Conservation (phyloP, 2,888 invertebrate species). For the Ophioninae sp. region DNA sequence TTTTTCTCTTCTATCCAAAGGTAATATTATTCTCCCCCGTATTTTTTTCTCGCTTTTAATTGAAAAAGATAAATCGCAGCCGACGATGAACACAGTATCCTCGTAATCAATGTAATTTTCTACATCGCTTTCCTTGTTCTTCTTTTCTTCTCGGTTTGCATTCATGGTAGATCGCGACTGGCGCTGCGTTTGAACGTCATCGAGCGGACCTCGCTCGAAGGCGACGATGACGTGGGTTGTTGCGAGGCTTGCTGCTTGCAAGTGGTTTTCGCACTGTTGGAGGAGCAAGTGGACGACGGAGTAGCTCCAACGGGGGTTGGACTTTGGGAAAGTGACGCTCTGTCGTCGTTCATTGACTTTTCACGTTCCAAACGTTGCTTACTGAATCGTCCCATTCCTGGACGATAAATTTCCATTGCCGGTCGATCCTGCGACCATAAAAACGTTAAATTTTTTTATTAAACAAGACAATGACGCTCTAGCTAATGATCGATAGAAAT, state of each 20-base stretch:
- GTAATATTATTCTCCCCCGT: not conserved
- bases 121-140: not conserved
- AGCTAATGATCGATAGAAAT: too few relatives aligned
- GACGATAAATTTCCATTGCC: slow-evolving; percentile 94
- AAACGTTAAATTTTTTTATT: not conserved
- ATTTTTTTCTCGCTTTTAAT: slow-evolving; percentile 12
- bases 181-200: slow-evolving; percentile 79
- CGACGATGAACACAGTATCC: slow-evolving; percentile 10
- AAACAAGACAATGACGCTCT: too few relatives aligned
- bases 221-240: slow-evolving; percentile 53
- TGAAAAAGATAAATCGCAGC: slow-evolving; percentile 32
- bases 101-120: slow-evolving; percentile 13
- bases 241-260: slow-evolving; percentile 36
- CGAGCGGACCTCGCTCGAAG: slow-evolving; percentile 76
- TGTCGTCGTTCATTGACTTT: slow-evolving; percentile 77
- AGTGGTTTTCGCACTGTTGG: slow-evolving; percentile 63
- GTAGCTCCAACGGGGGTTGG: slow-evolving; percentile 73
- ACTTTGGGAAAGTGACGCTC: slow-evolving; percentile 77
- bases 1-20: slow-evolving; percentile 3
- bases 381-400: slow-evolving; percentile 92
- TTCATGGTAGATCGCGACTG: slow-evolving; percentile 75
- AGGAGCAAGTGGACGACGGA: slow-evolving; percentile 39
- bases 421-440: slow-evolving; percentile 88
- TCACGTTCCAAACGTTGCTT: slow-evolving; percentile 83
- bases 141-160: slow-evolving; percentile 1